Conservation (phyloP, 2,113 vertebrate species). For the Parus major region DNA sequence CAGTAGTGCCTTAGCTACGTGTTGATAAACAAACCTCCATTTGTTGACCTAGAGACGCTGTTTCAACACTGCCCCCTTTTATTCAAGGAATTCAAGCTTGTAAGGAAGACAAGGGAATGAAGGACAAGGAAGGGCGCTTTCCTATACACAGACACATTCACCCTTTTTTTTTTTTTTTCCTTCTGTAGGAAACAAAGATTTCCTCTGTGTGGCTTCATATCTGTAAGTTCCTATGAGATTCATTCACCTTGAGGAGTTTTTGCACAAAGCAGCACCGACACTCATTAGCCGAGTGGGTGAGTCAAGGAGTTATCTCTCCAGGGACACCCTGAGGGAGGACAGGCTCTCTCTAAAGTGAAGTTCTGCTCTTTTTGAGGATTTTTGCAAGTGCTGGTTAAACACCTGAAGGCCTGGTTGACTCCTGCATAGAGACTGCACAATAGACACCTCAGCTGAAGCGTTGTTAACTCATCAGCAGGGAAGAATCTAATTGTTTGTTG, state of each 20-base stretch:
- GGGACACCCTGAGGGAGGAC: background rate
- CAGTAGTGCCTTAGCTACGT: background rate
- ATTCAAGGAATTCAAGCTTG: background rate
- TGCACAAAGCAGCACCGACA: background rate
- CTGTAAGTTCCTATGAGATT: background rate
- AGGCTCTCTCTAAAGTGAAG: background rate
- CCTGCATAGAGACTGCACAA: background rate
- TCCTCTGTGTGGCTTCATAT: background rate
- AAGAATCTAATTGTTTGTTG: constrained; percentile 43
- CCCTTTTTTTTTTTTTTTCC: background rate
- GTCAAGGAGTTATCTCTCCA: background rate
- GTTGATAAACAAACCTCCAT: constrained; percentile 26
- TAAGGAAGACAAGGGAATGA: background rate
- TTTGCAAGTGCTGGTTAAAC: background rate
- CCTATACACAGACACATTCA: background rate
- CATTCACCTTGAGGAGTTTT: constrained; percentile 26
- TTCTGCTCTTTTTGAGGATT: background rate
- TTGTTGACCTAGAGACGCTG: background rate
- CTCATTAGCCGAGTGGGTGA: constrained; percentile 3
- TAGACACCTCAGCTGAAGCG: background rate
- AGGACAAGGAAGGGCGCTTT: background rate
- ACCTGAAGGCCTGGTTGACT: constrained; percentile 9
- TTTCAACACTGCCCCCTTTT: background rate
- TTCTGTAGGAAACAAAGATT: background rate
- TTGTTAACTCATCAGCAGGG: constrained; percentile 13